A percentile compares a stretch with the other conserved stretches of the same genome.
Conservation (phyloP, 2,113 vertebrate species). For the Cheirogaleus medius region DNA sequence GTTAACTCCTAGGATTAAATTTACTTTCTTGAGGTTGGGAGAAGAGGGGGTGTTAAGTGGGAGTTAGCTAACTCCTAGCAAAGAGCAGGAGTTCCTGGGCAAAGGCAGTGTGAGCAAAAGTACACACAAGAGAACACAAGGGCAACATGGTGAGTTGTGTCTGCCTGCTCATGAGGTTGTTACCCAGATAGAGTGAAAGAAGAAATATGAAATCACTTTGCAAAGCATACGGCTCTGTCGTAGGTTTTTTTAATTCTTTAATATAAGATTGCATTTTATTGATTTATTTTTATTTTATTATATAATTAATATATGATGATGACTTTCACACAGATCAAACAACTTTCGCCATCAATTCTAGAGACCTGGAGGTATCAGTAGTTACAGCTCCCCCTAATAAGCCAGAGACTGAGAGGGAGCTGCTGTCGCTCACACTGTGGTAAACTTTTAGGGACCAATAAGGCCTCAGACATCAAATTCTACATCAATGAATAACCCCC, state of each 20-base stretch:
- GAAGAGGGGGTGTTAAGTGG: neutral
- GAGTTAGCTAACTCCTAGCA: neutral
- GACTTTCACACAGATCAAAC: neutral
- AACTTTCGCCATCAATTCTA: neutral
- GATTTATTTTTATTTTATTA: neutral
- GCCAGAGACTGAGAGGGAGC: neutral
- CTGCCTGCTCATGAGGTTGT: neutral
- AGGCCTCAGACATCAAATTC: conserved; percentile 44
- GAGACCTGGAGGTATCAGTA: neutral
- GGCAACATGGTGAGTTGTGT: rapidly evolving
- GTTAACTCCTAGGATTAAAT: neutral
- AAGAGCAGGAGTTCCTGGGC: neutral
- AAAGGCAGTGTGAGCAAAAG: neutral
- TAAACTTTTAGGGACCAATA: conserved; percentile 24
- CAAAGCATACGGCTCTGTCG: neutral
- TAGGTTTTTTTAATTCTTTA: neutral
- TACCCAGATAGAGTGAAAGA: neutral
- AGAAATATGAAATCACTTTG: neutral
- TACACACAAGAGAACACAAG: neutral
- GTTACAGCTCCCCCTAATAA: neutral
- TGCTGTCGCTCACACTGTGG: neutral
- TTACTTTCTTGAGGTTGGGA: neutral
- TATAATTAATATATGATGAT: neutral
- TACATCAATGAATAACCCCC: conserved; percentile 46
- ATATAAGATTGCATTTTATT: neutral